Evolutionary conservation across 2,888 invertebrate genomes (phyloP).

Genomic region (Physocephala rufipes): DNA sequence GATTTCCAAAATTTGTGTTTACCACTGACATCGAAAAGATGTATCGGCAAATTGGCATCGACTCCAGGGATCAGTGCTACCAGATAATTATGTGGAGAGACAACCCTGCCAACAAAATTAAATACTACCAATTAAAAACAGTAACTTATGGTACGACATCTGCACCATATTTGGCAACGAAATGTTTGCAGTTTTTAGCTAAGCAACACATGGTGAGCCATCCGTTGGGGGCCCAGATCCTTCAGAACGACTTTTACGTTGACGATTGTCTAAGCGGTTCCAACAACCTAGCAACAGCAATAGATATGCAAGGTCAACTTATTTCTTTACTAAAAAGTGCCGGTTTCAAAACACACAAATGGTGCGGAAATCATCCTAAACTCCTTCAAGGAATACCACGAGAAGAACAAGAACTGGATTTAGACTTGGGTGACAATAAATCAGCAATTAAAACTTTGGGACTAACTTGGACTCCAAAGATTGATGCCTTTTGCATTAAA

Average conservation of each 20-base stretch:
- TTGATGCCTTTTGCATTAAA: too few relatives aligned
- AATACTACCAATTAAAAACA: constrained; percentile 38
- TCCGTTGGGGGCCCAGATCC: neutral
- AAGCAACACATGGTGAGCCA: neutral
- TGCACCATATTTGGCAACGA: constrained; percentile 32
- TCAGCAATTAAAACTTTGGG: too few relatives aligned
- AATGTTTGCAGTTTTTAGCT: constrained; percentile 8
- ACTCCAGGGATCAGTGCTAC: constrained; percentile 40
- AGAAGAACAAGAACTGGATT: neutral
- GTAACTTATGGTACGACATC: constrained; percentile 42
- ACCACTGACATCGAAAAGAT: constrained; percentile 43
- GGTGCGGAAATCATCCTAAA: neutral
- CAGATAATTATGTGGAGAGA: constrained; percentile 46
- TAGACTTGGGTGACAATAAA: too few relatives aligned
- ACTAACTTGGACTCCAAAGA: too few relatives aligned
- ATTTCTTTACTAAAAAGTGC: neutral
- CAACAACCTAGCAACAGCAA: constrained; percentile 21
- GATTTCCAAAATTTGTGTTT: constrained; percentile 38
- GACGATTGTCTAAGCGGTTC: constrained; percentile 38
- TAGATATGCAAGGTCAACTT: constrained; percentile 9
- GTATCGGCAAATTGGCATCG: constrained; percentile 47
- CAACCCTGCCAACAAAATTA: constrained; percentile 28
- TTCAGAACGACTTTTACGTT: constrained; percentile 31
- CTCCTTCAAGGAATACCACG: neutral
- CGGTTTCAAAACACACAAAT: neutral